These are phyloP conservation scores for Temnothorax unifasciatus DNA, from an alignment of 2,888 invertebrate genomes.

Conservation along the genomic window DNA sequence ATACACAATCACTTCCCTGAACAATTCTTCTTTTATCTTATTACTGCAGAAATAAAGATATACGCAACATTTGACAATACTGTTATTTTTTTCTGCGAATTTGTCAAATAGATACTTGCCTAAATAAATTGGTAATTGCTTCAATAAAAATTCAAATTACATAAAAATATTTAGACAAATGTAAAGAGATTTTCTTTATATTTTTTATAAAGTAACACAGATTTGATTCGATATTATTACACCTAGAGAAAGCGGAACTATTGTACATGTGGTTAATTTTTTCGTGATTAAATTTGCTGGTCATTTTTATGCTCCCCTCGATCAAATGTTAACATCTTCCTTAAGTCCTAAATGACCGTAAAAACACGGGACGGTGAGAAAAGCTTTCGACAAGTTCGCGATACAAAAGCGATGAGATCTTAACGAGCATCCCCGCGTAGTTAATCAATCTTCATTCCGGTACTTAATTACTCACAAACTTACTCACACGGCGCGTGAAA, in stretches of 20 bases:
- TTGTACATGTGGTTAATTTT: not conserved
- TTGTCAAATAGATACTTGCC: not conserved
- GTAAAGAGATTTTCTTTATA: not conserved
- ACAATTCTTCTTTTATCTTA: not conserved
- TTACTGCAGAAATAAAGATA: not conserved
- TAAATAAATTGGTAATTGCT: not conserved
- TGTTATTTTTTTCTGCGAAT: not conserved
- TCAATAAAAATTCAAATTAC: not conserved
- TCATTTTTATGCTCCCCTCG: not conserved
- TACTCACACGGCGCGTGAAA: conserved; percentile 62
- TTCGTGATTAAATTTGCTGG: not conserved
- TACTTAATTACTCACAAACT: conserved; percentile 67
- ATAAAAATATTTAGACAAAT: not conserved
- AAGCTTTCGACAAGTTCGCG: conserved; percentile 52
- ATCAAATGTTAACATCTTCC: conserved; percentile 33
- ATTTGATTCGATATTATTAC: not conserved
- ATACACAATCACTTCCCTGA: not conserved
- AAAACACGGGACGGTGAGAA: conserved; percentile 27
- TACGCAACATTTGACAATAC: not conserved
- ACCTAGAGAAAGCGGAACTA: not conserved
- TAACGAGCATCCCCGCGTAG: conserved; percentile 60
- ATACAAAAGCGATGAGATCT: conserved; percentile 60
- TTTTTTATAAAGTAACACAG: not conserved
- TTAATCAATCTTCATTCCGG: conserved; percentile 72
- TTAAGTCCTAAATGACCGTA: not conserved